Base-by-base conservation (phyloP, 1,140 invertebrate genomes). In the Cyphomyrmex costatus region DNA sequence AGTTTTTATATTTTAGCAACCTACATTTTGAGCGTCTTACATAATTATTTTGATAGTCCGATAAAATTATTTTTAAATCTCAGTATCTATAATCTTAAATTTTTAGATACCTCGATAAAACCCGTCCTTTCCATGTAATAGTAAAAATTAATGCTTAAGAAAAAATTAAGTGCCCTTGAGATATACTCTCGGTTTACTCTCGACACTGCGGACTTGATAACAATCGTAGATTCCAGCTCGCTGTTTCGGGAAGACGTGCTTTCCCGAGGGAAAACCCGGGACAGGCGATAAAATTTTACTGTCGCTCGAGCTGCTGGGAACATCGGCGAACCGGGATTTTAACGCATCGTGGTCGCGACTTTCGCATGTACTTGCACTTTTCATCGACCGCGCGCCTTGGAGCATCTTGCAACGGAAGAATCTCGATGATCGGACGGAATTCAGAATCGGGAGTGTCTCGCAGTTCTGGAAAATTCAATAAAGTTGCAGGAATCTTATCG, bases 221-320 rank as follows among this genome's bases (percentile, higher is more conserved):
- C 36, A 83, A 60, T 74, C 79, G 16, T 36, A 10, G 46, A 70
- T 16, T 73, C 0, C 24, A 16, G 12, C 24, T 21, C 21, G 10
- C 79, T 33, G 24, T 68, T 68, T 24, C 65, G 63, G 33, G 61
- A 80, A 80, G 33, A 14, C 53, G 14, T n/a, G 56, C 46, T 73
- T 36, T 16, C 66, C 8, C 51, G 36, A 21, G 56, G 68, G 68
- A 61, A 60, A 60, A 33, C 27, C 36, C 36, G 27, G 8, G 27
- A 53, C 24, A 4, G 66, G 12, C 79, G 79, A 74, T 83, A 83
- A 83, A 83, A 83, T 74, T 83, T 74, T 83, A 74, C 68, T 73
- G 68, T 36, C 51, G 66, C 24, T 71, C 78, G 53, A 79, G 77
- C 27, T 63, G 24, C 36, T 58, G 42, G 24, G 36, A 61, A 66